Base-by-base conservation (phyloP, 1,140 invertebrate species). In the Caligus rogercresseyi region DNA sequence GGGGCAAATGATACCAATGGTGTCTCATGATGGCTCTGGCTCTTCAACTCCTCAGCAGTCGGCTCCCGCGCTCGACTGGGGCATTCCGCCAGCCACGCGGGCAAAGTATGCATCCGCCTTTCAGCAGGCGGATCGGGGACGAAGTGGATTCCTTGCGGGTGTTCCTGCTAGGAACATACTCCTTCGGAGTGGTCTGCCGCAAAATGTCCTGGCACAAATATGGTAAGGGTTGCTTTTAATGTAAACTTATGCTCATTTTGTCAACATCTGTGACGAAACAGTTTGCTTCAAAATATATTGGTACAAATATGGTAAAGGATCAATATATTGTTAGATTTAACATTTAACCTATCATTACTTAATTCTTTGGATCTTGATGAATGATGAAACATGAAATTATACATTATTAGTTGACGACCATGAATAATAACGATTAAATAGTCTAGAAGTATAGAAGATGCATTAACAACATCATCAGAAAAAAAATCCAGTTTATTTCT, bases 121-220 rank as follows among this genome's bases (percentile, higher is more conserved):
- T 79, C 66, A 79, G 78, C 55, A 54, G 11, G 21, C 4, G 13
- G 53, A 54, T 20, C 53, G 53, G 21, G 79, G 83, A 13, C 83
- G 90, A 69, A 82, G 80, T 23, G 92, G 92, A 1, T 90, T 79
- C 71, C 76, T 97, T 21, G 86, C 88, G 21, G 94, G 93, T 0
- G 81, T 84, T 18, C 92, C 97, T 75, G 93, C 93, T 0, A 79
- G 92, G 65, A 85, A 88, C 67, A 85, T 98, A 25, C 83, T 99
- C 74, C 80, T 96, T n/a, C 87, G 93, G 71, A 87, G 90, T 20
- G 85, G 90, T 62, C 77, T 98, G 59, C 86, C 91, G 11, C 90
- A 97, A 71, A 75, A 78, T 24, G 80, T 86, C 52, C 76, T 99
- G 23, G 95, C 94, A 15, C 86, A 92, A 74, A 92, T 98, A 67